These are phyloP conservation scores for Strigamia maritima DNA, from an alignment of 2,888 invertebrate species.

Conservation along the genomic window DNA sequence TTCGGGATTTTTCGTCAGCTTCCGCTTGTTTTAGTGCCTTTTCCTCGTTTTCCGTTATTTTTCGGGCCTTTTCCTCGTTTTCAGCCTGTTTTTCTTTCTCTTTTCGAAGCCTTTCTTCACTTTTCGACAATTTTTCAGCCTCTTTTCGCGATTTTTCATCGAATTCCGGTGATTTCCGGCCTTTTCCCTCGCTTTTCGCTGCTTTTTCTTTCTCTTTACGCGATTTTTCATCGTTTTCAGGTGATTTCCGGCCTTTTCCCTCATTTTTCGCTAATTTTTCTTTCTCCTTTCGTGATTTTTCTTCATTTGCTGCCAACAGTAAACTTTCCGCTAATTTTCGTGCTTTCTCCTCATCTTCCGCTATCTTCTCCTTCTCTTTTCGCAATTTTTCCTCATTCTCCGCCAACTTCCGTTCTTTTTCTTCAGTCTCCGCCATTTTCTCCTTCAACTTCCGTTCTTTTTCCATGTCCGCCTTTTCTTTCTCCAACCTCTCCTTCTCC, in stretches of 20 bases:
- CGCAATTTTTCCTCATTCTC: constrained; percentile 33
- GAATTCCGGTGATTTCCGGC: not conserved
- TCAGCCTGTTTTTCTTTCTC: constrained; percentile 39
- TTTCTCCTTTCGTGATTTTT: constrained; percentile 51
- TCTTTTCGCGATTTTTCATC: constrained; percentile 36
- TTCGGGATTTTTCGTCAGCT: not conserved
- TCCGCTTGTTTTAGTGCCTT: not conserved
- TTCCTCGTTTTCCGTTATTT: constrained; percentile 51
- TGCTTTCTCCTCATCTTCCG: not conserved
- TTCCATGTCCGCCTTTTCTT: constrained; percentile 39
- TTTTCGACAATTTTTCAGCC: too few species aligned
- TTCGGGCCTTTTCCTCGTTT: constrained; percentile 54
- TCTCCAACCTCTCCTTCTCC: constrained; percentile 9
- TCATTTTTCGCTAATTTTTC: too few species aligned
- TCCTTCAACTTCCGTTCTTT: constrained; percentile 63
- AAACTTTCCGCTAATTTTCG: constrained; percentile 35
- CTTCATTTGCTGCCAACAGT: constrained; percentile 47
- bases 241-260: constrained; percentile 31
- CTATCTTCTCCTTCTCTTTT: not conserved
- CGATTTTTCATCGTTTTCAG: constrained; percentile 54
- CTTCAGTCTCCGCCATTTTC: constrained; percentile 55
- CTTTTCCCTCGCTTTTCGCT: constrained; percentile 48
- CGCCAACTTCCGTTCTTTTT: constrained; percentile 42
- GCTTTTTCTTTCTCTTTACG: too few species aligned
- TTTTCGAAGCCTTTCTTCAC: too few species aligned